These are phyloP conservation scores for Temnopleurus reevesii DNA, from an alignment of 53 echinoderm and acorn worm species.

Conservation along the genomic window DNA sequence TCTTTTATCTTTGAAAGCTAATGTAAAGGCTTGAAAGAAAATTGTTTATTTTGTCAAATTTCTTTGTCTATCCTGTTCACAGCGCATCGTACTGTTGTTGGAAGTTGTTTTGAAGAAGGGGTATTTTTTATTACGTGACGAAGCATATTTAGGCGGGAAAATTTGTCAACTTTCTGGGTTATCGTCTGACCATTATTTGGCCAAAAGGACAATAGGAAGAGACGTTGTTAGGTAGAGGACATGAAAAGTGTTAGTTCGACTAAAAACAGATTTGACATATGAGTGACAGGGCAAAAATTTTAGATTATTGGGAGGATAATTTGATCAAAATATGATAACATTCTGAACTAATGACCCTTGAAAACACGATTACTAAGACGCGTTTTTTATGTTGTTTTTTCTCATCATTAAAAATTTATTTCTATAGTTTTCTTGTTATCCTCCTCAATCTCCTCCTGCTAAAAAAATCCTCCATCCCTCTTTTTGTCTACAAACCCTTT, in stretches of 20 bases:
- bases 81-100: neutral
- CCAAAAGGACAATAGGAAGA: constrained; percentile 29
- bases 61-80: too few relatives aligned
- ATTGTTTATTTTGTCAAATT: too few relatives aligned
- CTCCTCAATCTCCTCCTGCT: too few relatives aligned
- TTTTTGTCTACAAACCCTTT: too few relatives aligned
- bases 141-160: constrained; percentile 37
- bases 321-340: neutral
- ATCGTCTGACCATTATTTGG: constrained; percentile 22
- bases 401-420: too few relatives aligned
- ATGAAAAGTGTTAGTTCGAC: constrained; percentile 15
- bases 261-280: neutral
- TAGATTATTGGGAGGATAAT: neutral
- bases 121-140: neutral
- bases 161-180: neutral
- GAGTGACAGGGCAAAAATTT: neutral
- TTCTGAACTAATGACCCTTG: constrained; percentile 1
- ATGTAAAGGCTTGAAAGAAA: too few relatives aligned
- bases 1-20: too few relatives aligned
- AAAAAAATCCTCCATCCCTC: too few relatives aligned
- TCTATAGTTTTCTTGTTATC: too few relatives aligned
- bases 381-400: too few relatives aligned
- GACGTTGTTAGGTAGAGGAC: neutral
- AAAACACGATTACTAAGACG: too few relatives aligned
- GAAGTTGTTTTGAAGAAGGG: neutral